Evolutionary conservation across 2,797 vertebrate genomes (phyloP).

Genomic region (Artibeus jamaicensis): DNA sequence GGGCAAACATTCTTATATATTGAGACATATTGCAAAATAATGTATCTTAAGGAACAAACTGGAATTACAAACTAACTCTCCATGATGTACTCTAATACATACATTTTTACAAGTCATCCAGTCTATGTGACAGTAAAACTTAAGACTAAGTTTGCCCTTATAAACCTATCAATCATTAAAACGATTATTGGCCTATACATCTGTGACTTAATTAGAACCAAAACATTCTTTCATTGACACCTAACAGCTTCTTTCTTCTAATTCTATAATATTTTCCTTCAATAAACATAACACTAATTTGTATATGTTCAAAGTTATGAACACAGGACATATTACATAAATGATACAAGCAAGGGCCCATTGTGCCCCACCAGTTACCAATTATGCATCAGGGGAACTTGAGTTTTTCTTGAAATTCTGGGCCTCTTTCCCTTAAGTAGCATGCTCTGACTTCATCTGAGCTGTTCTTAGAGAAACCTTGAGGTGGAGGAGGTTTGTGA

Average conservation of each 20-base stretch:
- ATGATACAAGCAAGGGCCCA: not conserved
- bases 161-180: slow-evolving; percentile 25
- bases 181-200: not conserved
- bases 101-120: not conserved
- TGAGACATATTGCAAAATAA: not conserved
- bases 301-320: not conserved
- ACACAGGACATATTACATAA: not conserved
- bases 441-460: not conserved
- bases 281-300: slow-evolving; percentile 17
- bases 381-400: not conserved
- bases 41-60: not conserved
- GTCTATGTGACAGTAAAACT: slow-evolving; percentile 31
- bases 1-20: not conserved
- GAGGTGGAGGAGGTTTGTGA: not conserved
- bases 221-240: not conserved
- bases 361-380: not conserved
- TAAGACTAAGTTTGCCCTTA: not conserved
- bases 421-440: not conserved
- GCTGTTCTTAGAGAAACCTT: not conserved
- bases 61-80: not conserved
- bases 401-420: not conserved
- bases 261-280: not conserved
- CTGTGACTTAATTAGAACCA: not conserved
- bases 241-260: not conserved
- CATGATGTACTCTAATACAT: not conserved